Conservation (phyloP, 2,797 vertebrate genomes). For the Myotis pilosus region DNA sequence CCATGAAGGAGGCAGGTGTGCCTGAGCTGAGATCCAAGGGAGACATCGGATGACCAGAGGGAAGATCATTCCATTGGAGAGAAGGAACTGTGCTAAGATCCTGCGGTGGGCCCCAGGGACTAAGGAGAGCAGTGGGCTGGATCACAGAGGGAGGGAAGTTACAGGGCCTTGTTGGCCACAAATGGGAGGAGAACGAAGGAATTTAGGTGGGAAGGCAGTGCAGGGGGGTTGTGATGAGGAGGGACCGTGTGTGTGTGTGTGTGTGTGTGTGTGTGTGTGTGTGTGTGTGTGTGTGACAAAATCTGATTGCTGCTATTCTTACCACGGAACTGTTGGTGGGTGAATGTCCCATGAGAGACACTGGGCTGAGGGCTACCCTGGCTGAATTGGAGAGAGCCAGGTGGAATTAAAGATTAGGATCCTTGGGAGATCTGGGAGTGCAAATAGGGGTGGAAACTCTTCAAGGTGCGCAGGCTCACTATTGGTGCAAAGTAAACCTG, state of each 20-base stretch:
- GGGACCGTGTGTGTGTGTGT: accelerated
- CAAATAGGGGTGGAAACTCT: neutral
- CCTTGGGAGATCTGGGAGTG: neutral
- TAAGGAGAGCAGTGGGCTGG: neutral
- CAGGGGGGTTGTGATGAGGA: neutral
- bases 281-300: accelerated
- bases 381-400: neutral
- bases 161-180: no score
- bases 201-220: neutral
- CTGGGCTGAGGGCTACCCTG: no score
- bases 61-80: neutral
- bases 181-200: neutral
- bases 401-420: neutral
- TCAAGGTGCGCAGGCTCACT: neutral
- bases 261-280: neutral
- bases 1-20: neutral
- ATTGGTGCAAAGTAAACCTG: neutral
- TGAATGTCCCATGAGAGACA: neutral
- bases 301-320: neutral
- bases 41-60: neutral
- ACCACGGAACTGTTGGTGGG: neutral
- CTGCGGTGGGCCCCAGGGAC: neutral
- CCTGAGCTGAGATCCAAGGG: neutral
- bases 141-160: neutral
- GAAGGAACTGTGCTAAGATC: neutral